Conservation (phyloP, 30 jellyfish, hydroid and myxozoan genomes). For the Hydractinia echinata region DNA sequence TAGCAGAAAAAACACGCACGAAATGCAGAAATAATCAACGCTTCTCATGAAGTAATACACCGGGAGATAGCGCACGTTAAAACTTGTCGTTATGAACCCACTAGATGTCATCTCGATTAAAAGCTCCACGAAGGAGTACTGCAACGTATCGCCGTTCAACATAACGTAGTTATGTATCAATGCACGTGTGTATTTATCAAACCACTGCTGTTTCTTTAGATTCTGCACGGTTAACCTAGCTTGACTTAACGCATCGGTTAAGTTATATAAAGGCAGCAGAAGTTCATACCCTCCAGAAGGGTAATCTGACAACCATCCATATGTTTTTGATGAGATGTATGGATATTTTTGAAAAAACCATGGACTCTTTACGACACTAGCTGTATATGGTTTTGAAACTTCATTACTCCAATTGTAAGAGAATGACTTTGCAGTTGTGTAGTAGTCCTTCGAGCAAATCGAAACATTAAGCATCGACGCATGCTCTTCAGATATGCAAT, state of each 20-base stretch:
- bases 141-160: constrained; percentile 46
- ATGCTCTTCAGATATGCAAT: constrained; percentile 31
- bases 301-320: neutral
- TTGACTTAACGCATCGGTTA: neutral
- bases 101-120: constrained; percentile 48
- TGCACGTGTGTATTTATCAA: constrained; percentile 58
- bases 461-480: constrained; percentile 29
- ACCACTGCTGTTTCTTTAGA: constrained; percentile 64
- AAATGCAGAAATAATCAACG: constrained; percentile 62
- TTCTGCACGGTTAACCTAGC: neutral
- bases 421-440: neutral
- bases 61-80: constrained; percentile 40
- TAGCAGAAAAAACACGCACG: constrained; percentile 60
- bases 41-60: constrained; percentile 43
- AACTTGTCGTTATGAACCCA: constrained; percentile 37
- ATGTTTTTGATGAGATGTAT: neutral
- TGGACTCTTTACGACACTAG: neutral
- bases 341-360: neutral
- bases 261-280: neutral
- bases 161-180: constrained; percentile 45
- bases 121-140: constrained; percentile 41
- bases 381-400: neutral
- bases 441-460: constrained; percentile 29
- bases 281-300: constrained; percentile 10
- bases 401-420: constrained; percentile 3